Evolutionary conservation across 2,888 invertebrate genomes (phyloP).

Genomic region (Chloroclystis v-ata): DNA sequence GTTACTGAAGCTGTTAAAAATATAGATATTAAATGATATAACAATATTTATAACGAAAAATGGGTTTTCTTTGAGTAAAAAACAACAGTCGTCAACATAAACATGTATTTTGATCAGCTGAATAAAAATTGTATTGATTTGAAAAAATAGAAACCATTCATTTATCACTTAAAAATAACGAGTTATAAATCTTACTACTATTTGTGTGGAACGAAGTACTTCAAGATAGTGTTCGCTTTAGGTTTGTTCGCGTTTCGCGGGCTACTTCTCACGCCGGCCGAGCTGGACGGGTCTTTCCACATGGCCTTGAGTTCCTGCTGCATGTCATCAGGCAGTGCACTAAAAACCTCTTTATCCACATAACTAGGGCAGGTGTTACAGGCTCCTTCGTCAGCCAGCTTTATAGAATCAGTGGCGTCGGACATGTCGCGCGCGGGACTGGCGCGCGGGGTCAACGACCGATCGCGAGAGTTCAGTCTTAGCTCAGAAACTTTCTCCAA

Average conservation of each 20-base stretch:
- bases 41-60: conserved; percentile 46
- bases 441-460: conserved; percentile 66
- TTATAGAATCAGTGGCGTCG: conserved; percentile 63
- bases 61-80: conserved; percentile 44
- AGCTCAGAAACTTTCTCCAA: conserved; percentile 76
- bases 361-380: conserved; percentile 80
- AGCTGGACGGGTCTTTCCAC: conserved; percentile 77
- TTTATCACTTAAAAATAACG: conserved; percentile 74
- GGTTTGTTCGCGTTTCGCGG: conserved; percentile 74
- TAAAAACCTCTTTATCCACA: conserved; percentile 83
- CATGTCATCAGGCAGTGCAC: conserved; percentile 83
- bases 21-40: conserved; percentile 76
- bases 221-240: conserved; percentile 81
- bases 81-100: conserved; percentile 66
- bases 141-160: conserved; percentile 79
- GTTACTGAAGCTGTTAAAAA: conserved; percentile 80
- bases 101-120: conserved; percentile 77
- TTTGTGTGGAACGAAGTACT: conserved; percentile 83
- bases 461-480: conserved; percentile 65
- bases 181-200: conserved; percentile 75
- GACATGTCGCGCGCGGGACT: conserved; percentile 69
- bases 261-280: conserved; percentile 58
- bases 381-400: conserved; percentile 57
- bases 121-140: conserved; percentile 77
- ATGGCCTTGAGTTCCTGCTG: conserved; percentile 85